Evolutionary conservation across 2,888 invertebrate species (phyloP), one percentile per base, ranked within the genome.

Genomic region (Lysandra coridon): DNA sequence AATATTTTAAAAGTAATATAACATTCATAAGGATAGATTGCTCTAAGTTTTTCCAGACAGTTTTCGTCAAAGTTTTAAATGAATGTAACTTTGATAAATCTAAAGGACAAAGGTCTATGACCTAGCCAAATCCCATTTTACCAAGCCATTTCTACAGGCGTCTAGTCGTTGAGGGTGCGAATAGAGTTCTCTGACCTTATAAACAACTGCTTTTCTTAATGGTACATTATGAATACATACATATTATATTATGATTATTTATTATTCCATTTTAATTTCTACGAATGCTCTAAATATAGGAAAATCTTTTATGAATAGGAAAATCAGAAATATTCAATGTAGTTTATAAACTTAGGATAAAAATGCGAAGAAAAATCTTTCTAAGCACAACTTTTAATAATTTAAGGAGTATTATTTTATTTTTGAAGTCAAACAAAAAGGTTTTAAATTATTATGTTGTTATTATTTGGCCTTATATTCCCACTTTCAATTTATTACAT

Each of bases 51-150:
- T 69, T 33, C 5, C 4, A 69, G 12, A 69, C 33, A 69, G 10
- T 12, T 14, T 69, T 69, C 30, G 14, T 69, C 69, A 33, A 69
- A 69, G 69, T 69, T 69, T 69, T 33, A 69, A 69, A 33, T 69
- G 10, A 64, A 64, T 23, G 62, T 64, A 30, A 64, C 64, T 64
- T 64, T 64, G 12, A 64, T 30, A 30, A 64, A 64, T 12, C 2
- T 33, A 12, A 69, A 69, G 64, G 64, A 69, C 64, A 49, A 53
- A 76, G 17, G 53, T 76, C 53, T 6, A 33, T 76, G 53, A 57
- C 76, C 76, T 57, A 40, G 75, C 49, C 30, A 7, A 30, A 76
- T 53, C 5, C 7, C 57, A 76, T 33, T 14, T 75, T 33, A 5
- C 14, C 12, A 33, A 76, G 76, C 57, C 33, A 30, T 76, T 30